phyloP scores from a whole-genome alignment of 2,888 invertebrate genomes.

The Gisinianus flammeolus region DNA sequence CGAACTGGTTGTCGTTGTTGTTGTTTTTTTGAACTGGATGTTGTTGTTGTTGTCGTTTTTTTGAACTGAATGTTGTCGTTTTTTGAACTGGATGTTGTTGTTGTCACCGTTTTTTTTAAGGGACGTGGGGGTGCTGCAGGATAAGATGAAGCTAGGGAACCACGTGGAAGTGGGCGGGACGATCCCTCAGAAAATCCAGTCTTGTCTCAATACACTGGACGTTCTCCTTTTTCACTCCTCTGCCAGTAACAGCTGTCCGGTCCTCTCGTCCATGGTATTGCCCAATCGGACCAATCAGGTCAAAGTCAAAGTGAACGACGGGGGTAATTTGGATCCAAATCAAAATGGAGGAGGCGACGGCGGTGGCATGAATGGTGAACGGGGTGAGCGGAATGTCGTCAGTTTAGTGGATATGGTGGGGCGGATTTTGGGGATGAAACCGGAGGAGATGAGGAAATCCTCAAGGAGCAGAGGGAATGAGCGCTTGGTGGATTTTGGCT shows the following conservation, averaged over 20 bases:
- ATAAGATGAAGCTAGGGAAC: too few relatives aligned
- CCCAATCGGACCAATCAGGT: too few relatives aligned
- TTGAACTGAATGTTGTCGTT: too few relatives aligned
- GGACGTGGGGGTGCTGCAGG: too few relatives aligned
- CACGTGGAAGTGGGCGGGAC: conserved; percentile 62
- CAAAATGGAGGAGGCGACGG: too few relatives aligned
- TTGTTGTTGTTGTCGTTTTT: too few relatives aligned
- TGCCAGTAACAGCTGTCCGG: conserved; percentile 68
- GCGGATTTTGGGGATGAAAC: conserved; percentile 12
- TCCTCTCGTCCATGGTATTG: conserved; percentile 84
- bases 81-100: conserved; percentile 68
- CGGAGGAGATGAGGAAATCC: not conserved
- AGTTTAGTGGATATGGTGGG: not conserved
- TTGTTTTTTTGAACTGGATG: too few relatives aligned
- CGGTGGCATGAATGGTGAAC: too few relatives aligned
- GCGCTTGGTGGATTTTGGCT: conserved; percentile 84
- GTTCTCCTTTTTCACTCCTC: conserved; percentile 74
- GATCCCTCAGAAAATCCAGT: conserved; percentile 81
- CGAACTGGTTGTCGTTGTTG: too few relatives aligned
- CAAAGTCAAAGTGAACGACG: not conserved
- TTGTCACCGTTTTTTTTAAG: too few relatives aligned
- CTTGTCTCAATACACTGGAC: conserved; percentile 75
- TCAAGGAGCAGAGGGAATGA: conserved; percentile 60
- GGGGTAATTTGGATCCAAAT: too few relatives aligned
- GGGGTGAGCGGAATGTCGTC: conserved; percentile 68